These are phyloP conservation scores for Sturnira hondurensis DNA, from an alignment of 2,113 vertebrate genomes.

Conservation along the genomic window DNA sequence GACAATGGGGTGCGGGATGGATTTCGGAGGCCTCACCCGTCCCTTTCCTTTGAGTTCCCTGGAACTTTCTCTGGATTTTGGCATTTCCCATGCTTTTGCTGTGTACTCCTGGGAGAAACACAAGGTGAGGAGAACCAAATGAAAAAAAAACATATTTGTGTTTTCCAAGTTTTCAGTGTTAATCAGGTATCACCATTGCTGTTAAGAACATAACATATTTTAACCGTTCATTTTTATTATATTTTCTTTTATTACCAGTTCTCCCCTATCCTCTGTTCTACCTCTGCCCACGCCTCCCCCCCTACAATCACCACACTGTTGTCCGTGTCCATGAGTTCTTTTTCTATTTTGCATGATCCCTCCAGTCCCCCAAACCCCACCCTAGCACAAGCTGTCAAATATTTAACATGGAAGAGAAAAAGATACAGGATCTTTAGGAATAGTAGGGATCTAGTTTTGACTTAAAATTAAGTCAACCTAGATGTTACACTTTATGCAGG, in stretches of 20 bases:
- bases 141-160: not conserved
- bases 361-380: no score
- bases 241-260: no score
- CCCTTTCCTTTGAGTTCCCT: not conserved
- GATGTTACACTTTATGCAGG: not conserved
- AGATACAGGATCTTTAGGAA: not conserved
- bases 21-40: not conserved
- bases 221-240: no score
- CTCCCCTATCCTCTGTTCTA: no score
- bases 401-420: constrained; percentile 3
- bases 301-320: no score
- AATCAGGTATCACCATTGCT: not conserved
- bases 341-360: no score
- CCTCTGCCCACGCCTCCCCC: no score
- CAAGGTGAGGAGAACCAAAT: not conserved
- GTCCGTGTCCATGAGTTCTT: no score
- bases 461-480: not conserved
- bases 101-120: not conserved
- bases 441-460: not conserved
- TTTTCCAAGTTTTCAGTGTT: not conserved
- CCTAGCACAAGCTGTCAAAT: not conserved
- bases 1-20: not conserved
- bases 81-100: not conserved
- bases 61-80: not conserved
- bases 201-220: not conserved